A percentile compares a stretch with the other conserved stretches of the same genome.
Evolutionary conservation across 2,113 vertebrate species (phyloP).

Genomic region (Serinus canaria): DNA sequence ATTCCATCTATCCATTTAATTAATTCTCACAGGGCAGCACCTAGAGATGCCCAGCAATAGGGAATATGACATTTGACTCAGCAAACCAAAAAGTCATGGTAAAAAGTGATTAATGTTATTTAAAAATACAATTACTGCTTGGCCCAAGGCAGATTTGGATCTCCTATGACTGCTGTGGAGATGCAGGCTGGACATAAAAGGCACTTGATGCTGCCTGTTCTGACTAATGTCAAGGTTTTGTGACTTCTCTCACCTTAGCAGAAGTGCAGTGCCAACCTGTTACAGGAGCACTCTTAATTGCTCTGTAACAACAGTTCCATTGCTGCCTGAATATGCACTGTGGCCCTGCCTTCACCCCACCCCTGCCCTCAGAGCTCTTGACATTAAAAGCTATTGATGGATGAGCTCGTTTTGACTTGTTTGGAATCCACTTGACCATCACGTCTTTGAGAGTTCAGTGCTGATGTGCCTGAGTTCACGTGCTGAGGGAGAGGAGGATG

Average conservation of each 20-base stretch:
- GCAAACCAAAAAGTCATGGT: not conserved
- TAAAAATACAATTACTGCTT: slow-evolving; percentile 34
- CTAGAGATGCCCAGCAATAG: not conserved
- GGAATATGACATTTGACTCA: slow-evolving; percentile 31
- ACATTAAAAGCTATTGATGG: slow-evolving; percentile 42
- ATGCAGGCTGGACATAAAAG: not conserved
- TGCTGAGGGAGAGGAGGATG: not conserved
- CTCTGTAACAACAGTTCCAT: slow-evolving; percentile 13
- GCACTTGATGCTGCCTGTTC: not conserved
- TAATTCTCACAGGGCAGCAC: not conserved
- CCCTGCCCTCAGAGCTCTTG: slow-evolving; percentile 21
- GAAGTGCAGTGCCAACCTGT: not conserved
- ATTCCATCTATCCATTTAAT: not conserved
- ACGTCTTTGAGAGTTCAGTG: not conserved
- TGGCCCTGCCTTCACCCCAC: not conserved
- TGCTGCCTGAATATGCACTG: not conserved
- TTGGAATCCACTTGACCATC: slow-evolving; percentile 9
- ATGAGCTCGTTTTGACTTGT: slow-evolving; percentile 33
- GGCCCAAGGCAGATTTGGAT: not conserved
- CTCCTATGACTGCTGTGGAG: not conserved
- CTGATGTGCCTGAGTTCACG: not conserved
- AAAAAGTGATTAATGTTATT: slow-evolving; percentile 31
- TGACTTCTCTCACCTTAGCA: slow-evolving; percentile 16
- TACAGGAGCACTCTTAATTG: slow-evolving; percentile 3
- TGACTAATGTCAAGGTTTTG: slow-evolving; percentile 31